phyloP scores from a whole-genome alignment of 1,140 invertebrate species.

The Ostrea denselamellosa region DNA sequence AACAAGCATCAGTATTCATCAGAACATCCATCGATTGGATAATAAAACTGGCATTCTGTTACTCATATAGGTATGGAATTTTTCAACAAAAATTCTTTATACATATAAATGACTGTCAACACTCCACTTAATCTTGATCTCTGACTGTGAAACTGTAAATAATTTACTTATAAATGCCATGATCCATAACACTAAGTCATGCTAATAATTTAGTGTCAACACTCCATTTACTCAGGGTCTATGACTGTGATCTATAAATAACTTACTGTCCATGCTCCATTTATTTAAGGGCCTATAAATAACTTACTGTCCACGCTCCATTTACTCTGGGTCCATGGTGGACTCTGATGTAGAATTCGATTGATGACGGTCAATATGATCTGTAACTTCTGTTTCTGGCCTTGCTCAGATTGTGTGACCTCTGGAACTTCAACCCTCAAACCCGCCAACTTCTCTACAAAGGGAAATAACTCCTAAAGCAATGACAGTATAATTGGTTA shows the following conservation, averaged over 20 bases:
- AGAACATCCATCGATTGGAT: not conserved
- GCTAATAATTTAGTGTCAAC: not conserved
- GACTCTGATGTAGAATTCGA: constrained; percentile 81
- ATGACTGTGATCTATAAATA: constrained; percentile 52
- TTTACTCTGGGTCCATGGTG: constrained; percentile 82
- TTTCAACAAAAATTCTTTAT: too few relatives aligned
- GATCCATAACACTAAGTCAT: too few relatives aligned
- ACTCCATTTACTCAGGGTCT: constrained; percentile 87
- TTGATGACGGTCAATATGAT: constrained; percentile 93
- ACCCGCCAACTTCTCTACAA: constrained; percentile 91
- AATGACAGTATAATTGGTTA: too few relatives aligned
- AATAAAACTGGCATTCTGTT: too few relatives aligned
- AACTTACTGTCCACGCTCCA: constrained; percentile 94
- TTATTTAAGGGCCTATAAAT: constrained; percentile 40
- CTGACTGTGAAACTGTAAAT: too few relatives aligned
- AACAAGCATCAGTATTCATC: constrained; percentile 44
- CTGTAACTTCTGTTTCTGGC: constrained; percentile 95
- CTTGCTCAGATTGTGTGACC: constrained; percentile 98
- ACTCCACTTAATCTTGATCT: too few relatives aligned
- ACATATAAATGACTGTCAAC: too few relatives aligned
- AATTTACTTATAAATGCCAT: too few relatives aligned
- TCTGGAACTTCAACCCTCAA: constrained; percentile 97
- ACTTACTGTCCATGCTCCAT: constrained; percentile 3
- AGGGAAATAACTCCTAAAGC: constrained; percentile 48
- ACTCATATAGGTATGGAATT: too few relatives aligned